Base-by-base conservation (phyloP, 2,888 invertebrate species). In the Venusia cambrica region DNA sequence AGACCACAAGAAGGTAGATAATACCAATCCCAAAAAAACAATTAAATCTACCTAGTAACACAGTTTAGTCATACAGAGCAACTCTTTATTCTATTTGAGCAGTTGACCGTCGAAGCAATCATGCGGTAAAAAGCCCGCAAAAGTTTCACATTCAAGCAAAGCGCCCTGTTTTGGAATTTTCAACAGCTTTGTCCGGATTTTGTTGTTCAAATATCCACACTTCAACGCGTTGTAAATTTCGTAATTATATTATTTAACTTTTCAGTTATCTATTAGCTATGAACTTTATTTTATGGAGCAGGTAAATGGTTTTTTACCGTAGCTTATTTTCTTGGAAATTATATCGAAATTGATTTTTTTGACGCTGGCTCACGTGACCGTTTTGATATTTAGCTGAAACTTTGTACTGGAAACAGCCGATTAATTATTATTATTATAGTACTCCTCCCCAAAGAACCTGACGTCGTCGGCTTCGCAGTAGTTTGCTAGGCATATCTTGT, bases 111-210 rank as follows among this genome's bases (percentile, higher is more conserved):
- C 15, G 33, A 45, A 51, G 51, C 54, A 48, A 54, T 57, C 55
- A 51, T 47, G 57, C 48, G 48, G 49, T 50, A 48, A 47, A 51
- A 50, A 41, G 45, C 47, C 45, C 33, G 29, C 49, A 36, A 54
- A 55, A 57, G 38, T 55, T 57, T 52, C 26, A 35, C 35, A 45
- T 43, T 32, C 40, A 29, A 31, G 25, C 35, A 17, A 22, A 39
- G 31, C 35, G 33, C 30, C 17, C 31, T 15, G 22, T 41, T 27
- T 38, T 33, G 24, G 35, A 46, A 43, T 34, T 39, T 45, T 29
- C 22, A 33, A 20, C 24, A 41, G 45, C 37, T 38, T 39, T 44
- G 40, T 41, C 20, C 42, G 37, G 24, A 47, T 46, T 52, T 35
- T 43, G 46, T 38, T 45, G 32, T n/a, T 15, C 14, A 37, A 47